Evolutionary conservation across 2,888 invertebrate genomes (phyloP).

Genomic region (Polymixis flavicincta): DNA sequence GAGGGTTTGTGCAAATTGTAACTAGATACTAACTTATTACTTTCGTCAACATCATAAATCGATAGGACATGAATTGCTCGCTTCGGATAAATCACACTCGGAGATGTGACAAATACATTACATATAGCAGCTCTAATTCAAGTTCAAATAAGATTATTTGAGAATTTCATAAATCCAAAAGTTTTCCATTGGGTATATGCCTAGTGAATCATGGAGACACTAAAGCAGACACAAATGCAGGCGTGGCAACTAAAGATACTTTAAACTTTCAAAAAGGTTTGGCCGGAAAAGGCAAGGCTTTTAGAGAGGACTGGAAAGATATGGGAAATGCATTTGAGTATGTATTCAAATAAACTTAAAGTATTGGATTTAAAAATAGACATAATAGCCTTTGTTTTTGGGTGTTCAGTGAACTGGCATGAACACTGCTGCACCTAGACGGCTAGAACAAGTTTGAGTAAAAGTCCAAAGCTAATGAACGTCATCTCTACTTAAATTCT

Average conservation of each 20-base stretch:
- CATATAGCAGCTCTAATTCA: constrained; percentile 25
- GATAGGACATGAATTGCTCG: constrained; percentile 39
- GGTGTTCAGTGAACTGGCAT: not conserved
- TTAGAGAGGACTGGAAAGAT: constrained; percentile 38
- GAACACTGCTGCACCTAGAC: constrained; percentile 1
- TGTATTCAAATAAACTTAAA: constrained; percentile 8
- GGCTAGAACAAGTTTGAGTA: not conserved
- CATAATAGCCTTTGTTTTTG: not conserved
- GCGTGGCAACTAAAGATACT: constrained; percentile 41
- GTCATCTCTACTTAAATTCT: constrained; percentile 29
- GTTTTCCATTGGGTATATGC: constrained; percentile 20
- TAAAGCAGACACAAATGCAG: constrained; percentile 29
- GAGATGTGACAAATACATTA: constrained; percentile 36
- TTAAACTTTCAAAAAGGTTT: constrained; percentile 60
- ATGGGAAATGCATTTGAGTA: constrained; percentile 38
- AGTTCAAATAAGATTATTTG: constrained; percentile 38
- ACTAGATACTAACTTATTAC: constrained; percentile 20
- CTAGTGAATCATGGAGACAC: constrained; percentile 39
- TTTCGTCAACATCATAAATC: constrained; percentile 56
- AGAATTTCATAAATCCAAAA: constrained; percentile 14
- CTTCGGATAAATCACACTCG: constrained; percentile 43
- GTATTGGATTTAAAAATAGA: constrained; percentile 3
- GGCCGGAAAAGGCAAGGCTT: constrained; percentile 63
- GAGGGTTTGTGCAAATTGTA: constrained; percentile 41
- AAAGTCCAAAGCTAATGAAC: constrained; percentile 13